Percentiles rank a stretch among this genome's conserved stretches.
Conservation (phyloP, 2,797 vertebrate species). For the Argentina silus region DNA sequence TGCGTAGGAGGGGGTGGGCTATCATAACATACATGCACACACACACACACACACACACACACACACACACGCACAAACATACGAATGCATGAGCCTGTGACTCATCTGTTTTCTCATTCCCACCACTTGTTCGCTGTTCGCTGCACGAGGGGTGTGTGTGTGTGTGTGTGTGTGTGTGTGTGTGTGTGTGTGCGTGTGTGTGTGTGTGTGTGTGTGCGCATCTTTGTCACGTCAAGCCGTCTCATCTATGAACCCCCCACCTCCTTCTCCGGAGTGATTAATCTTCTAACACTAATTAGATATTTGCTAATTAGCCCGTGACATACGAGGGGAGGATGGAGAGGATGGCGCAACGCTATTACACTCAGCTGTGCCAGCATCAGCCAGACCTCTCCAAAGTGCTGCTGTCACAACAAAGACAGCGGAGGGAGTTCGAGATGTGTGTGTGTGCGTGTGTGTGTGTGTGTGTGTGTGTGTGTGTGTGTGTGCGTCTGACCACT, state of each 20-base stretch:
- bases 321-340: slow-evolving; percentile 86
- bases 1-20: no score
- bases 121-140: slow-evolving; percentile 20
- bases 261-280: slow-evolving; percentile 86
- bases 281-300: slow-evolving; percentile 95
- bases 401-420: slow-evolving; percentile 15
- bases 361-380: slow-evolving; percentile 78
- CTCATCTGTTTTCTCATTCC: background rate
- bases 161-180: background rate
- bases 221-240: slow-evolving; percentile 59
- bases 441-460: no score
- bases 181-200: background rate
- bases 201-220: slow-evolving; percentile 4
- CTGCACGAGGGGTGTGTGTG: slow-evolving; percentile 7
- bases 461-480: no score
- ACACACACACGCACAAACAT: background rate
- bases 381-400: slow-evolving; percentile 54
- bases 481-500: no score
- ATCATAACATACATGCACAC: no score
- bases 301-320: slow-evolving; percentile 94
- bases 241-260: slow-evolving; percentile 75
- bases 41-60: no score
- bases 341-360: slow-evolving; percentile 79
- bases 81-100: background rate
- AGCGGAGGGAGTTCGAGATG: background rate